Base-by-base conservation (phyloP, 1,140 invertebrate genomes). In the Luehdorfia chinensis region DNA sequence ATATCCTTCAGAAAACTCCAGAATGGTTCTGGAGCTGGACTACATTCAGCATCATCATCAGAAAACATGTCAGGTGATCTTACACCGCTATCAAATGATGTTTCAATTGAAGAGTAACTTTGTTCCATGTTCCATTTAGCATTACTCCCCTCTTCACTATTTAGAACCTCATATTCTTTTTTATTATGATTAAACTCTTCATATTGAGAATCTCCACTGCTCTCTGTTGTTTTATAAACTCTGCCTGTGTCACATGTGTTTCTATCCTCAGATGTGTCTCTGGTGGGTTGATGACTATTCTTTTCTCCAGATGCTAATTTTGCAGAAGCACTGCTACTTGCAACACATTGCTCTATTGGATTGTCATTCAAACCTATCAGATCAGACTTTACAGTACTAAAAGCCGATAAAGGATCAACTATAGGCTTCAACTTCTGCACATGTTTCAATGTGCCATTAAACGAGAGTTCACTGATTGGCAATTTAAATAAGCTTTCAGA, bases 1-100 rank as follows among this genome's bases (percentile, higher is more conserved):
- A 57, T 75, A 39, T 87, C 70, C 47, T 75, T 75, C 0, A 86
- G 45, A 37, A 84, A 84, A 33, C 45, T 65, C 77, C 81, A 81
- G 48, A 78, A 75, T 30, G 76, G 72, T 37, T 74, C 62, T 31
- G 62, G 56, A 23, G 58, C 56, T 39, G 41, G 48, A 19, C 19
- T 48, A 12, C 33, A 18, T 41, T 68, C 55, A 2, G 19, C 19
- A 21, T 64, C 50, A 33, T 85, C 80, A 66, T 88, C 88, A 58
- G 84, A 88, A 57, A 90, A 90, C 62, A 90, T 79, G 54, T 90
- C 88, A 7, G 89, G 89, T 53, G 88, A 90, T 16, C 80, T 60
- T 14, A 84, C 70, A 31, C 84, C 84, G 67, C 84, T 87, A 47
- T 84, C 76, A 70, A 81, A 88, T 1, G 84, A 86, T 6, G 66